phyloP scores from a whole-genome alignment of 2,888 invertebrate genomes.

The Polydrusus tereticollis region DNA sequence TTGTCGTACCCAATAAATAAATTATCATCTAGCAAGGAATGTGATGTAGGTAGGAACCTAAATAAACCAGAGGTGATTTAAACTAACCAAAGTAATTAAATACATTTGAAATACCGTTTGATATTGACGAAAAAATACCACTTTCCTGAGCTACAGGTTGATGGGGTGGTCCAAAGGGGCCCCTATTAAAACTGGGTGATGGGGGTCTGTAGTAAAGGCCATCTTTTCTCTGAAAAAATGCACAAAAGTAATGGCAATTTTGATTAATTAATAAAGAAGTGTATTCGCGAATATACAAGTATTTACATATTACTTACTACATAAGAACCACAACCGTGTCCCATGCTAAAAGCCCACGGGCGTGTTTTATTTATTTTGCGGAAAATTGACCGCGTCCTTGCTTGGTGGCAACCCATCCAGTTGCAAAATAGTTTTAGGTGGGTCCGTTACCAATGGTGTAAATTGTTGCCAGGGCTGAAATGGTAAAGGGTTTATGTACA shows the following conservation, averaged over 20 bases:
- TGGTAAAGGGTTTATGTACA: constrained; percentile 19
- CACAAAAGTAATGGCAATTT: not conserved
- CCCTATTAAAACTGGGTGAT: constrained; percentile 53
- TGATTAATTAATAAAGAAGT: not conserved
- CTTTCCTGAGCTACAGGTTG: constrained; percentile 67
- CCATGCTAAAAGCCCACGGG: not conserved
- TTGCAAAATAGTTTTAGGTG: constrained; percentile 62
- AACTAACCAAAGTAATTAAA: constrained; percentile 76
- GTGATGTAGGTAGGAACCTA: not conserved
- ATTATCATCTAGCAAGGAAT: not conserved
- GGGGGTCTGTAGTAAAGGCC: constrained; percentile 77
- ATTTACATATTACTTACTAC: constrained; percentile 1
- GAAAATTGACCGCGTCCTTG: constrained; percentile 59
- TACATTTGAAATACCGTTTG: constrained; percentile 82
- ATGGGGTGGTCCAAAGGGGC: constrained; percentile 61
- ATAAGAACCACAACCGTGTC: constrained; percentile 4
- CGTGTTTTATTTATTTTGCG: constrained; percentile 57
- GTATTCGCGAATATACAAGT: not conserved
- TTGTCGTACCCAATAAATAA: not conserved
- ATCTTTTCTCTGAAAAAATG: constrained; percentile 73
- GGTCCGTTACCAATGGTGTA: constrained; percentile 64
- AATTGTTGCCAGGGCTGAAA: constrained; percentile 65
- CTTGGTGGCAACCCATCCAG: constrained; percentile 52
- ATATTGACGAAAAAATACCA: constrained; percentile 82
- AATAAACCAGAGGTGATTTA: not conserved